Evolutionary conservation across 2,113 vertebrate genomes (phyloP).

Genomic region (Polyodon spathula): DNA sequence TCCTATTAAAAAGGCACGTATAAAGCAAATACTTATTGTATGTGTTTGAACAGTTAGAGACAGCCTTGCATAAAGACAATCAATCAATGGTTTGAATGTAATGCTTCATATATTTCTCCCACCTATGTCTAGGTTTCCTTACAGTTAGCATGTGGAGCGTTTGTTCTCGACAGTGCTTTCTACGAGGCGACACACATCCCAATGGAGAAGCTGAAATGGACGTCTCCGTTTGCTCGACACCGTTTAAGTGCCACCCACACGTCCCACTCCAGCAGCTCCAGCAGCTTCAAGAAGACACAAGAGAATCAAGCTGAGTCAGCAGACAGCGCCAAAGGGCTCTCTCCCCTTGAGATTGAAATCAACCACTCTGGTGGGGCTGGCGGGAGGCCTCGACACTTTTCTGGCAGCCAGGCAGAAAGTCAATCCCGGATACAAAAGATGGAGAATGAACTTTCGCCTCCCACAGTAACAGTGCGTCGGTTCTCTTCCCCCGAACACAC

Average conservation of each 20-base stretch:
- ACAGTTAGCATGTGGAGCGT: constrained; percentile 83
- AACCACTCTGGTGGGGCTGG: constrained; percentile 5
- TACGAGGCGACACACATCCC: constrained; percentile 69
- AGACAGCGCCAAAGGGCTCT: constrained; percentile 13
- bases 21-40: no score
- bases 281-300: constrained; percentile 7
- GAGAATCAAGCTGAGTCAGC: constrained; percentile 29
- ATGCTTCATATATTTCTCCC: background rate
- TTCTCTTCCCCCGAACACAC: constrained; percentile 34
- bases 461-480: constrained; percentile 27
- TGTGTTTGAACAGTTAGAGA: background rate
- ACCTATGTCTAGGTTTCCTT: constrained; percentile 62
- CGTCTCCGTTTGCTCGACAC: constrained; percentile 80
- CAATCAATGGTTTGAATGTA: no score
- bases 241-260: constrained; percentile 59
- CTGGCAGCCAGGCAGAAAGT: constrained; percentile 19
- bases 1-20: no score
- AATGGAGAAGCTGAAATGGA: constrained; percentile 91
- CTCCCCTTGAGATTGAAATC: constrained; percentile 6
- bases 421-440: constrained; percentile 26
- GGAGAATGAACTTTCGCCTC: constrained; percentile 23
- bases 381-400: constrained; percentile 19
- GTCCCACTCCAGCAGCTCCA: constrained; percentile 41
- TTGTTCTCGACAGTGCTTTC: constrained; percentile 67
- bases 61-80: no score